Base-by-base conservation (phyloP, 2,113 vertebrate genomes). In the Thryonomys swinderianus region DNA sequence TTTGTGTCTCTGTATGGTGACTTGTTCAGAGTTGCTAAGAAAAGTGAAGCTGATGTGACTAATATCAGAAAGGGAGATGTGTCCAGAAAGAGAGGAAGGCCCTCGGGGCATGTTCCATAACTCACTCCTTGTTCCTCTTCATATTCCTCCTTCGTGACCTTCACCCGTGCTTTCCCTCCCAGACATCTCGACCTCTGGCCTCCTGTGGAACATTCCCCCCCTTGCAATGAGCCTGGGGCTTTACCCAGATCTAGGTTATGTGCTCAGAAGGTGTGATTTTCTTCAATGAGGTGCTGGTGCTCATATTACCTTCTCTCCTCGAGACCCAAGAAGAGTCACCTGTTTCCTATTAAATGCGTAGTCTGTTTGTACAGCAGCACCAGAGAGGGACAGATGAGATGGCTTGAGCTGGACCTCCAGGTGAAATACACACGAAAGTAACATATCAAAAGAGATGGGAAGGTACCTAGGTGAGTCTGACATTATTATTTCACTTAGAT, bases 401-500 rank as follows among this genome's bases (percentile, higher is more conserved):
- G 48, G 48, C 48, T n/a, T 30, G 53, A 67, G 11, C n/a, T 78
- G 55, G 23, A 30, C 5, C 12, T n/a, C 30, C 12, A 21, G 17
- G 32, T 59, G 30, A 76, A 20, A 84, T 9, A 42, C 10, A 88
- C 51, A 69, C 32, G 21, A 71, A 20, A 61, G 64, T 21, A 55
- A 12, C 34, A 53, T 1, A 42, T 21, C 51, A 67, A 79, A 32
- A 57, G 32, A 87, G 45, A 88, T 16, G 21, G 64, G n/a, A 83
- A 55, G 27, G 48, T 59, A 67, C 51, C 12, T 4, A 3, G 25
- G 37, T 90, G 23, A 76, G 25, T 89, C 57, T 34, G 48, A 88
- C 53, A 64, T 27, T 85, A 14, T 23, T 48, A 90, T 84, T 94
- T 90, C 73, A n/a, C 86, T 69, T 78, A 53, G 85, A 48, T 78